Conservation (phyloP, 1,140 invertebrate genomes). For the Streblospio benedicti region DNA sequence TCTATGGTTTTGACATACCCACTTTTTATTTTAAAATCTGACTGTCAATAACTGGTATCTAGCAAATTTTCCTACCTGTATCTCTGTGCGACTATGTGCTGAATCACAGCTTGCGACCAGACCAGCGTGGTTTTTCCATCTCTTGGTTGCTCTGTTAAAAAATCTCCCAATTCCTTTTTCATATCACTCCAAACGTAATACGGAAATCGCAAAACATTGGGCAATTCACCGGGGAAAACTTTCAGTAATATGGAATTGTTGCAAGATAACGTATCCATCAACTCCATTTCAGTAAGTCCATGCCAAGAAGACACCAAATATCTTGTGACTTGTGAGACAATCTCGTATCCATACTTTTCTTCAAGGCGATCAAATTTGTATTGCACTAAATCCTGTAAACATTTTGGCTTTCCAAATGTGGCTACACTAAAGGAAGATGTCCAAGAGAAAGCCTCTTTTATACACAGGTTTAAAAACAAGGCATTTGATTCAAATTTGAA, state of each 20-base stretch:
- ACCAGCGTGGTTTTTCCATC: conserved; percentile 28
- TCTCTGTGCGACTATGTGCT: conserved; percentile 25
- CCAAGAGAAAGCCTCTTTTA: too few relatives aligned
- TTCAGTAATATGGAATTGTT: conserved; percentile 16
- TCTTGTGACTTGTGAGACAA: conserved; percentile 22
- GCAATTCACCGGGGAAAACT: conserved; percentile 3
- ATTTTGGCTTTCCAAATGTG: too few relatives aligned
- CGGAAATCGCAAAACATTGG: conserved; percentile 20
- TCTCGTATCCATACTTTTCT: conserved; percentile 19
- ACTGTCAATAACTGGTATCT: too few relatives aligned
- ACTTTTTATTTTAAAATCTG: too few relatives aligned
- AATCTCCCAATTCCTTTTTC: conserved; percentile 25
- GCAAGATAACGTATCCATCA: conserved; percentile 29
- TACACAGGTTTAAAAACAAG: too few relatives aligned
- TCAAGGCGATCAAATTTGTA: conserved; percentile 17
- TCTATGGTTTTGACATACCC: too few relatives aligned
- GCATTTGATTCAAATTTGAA: too few relatives aligned
- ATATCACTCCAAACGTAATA: conserved; percentile 24
- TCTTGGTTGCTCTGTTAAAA: conserved; percentile 23
- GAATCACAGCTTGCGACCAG: conserved; percentile 28
- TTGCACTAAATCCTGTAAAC: conserved; percentile 2
- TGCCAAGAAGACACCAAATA: conserved; percentile 29
- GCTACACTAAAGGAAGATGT: too few relatives aligned
- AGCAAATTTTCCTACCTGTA: too few relatives aligned
- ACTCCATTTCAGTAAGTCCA: conserved; percentile 35